Base-by-base conservation (phyloP, 2,797 vertebrate species). In the Neosilurus mollespiculum region DNA sequence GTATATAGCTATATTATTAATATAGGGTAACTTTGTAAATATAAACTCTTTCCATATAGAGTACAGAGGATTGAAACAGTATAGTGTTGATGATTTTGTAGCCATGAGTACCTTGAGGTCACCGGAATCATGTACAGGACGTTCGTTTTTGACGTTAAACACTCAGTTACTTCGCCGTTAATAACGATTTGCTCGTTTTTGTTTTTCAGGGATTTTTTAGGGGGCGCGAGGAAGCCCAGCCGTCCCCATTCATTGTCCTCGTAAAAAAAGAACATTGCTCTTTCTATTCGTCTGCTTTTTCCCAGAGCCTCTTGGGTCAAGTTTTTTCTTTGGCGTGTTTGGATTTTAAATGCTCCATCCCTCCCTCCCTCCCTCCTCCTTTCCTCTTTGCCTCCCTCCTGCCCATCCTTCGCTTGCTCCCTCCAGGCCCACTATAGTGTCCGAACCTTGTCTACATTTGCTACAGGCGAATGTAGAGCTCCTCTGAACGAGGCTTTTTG, bases 271-370 rank as follows among this genome's bases (percentile, higher is more conserved):
- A 94, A 93, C 96, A 95, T 93, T 93, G 96, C 94, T 94, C 95
- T 95, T 96, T 96, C 92, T 91, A 97, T 97, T 98, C 97, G 96
- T 94, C 90, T 93, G 94, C 91, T 96, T 98, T 99, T 99, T 99
- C 98, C 97, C 97, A 98, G 97, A 99, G 96, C 96, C 96, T 96
- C 95, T 94, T 91, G 94, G 97, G 96, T 98, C 97, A 98, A 96
- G 96, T 96, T 97, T 98, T 98, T 94, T 97, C 95, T 81, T 93
- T 95, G 91, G 94, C 95, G 95, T 97, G 96, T 98, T 99, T 97
- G 96, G 95, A 96, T 97, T 98, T 95, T 95, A 97, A 96, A 97
- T 95, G 95, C 96, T 94, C 90, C 95, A 94, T 94, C 94, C 94
- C 16, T 53, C 83, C 61, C 69, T 49, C 59, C 22, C 20, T 51